A percentile compares a stretch with the other conserved stretches of the same genome.
Evolutionary conservation across 92 coral and sea anemone species (phyloP).

Genomic region (Zoanthus solanderi): DNA sequence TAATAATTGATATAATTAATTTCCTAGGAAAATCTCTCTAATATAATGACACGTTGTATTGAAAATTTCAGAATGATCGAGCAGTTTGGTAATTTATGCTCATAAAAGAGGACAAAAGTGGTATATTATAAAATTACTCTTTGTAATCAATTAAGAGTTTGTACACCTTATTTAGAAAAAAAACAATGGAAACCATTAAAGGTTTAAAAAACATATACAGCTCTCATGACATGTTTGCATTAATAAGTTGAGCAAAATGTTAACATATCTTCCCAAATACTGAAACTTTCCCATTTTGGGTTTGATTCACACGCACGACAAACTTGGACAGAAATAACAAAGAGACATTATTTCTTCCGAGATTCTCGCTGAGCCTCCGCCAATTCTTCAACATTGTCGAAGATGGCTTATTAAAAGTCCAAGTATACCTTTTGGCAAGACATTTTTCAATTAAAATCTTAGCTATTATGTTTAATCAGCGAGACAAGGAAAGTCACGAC

Average conservation of each 20-base stretch:
- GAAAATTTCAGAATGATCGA: background rate
- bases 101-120: background rate
- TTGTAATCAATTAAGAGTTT: background rate
- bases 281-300: too few species aligned
- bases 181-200: too few species aligned
- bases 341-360: too few species aligned
- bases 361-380: too few species aligned
- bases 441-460: background rate
- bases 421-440: background rate
- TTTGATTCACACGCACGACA: too few species aligned
- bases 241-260: background rate
- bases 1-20: background rate
- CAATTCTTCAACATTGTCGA: too few species aligned
- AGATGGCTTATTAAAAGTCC: background rate
- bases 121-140: background rate
- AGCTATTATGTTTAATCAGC: background rate
- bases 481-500: background rate
- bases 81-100: background rate
- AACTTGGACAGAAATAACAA: too few species aligned
- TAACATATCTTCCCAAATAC: background rate
- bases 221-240: too few species aligned
- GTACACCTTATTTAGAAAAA: background rate
- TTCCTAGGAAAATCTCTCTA: background rate
- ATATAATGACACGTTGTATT: background rate
- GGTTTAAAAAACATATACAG: too few species aligned